phyloP scores from a whole-genome alignment of 2,888 invertebrate genomes.

The Dynastes tityus region DNA sequence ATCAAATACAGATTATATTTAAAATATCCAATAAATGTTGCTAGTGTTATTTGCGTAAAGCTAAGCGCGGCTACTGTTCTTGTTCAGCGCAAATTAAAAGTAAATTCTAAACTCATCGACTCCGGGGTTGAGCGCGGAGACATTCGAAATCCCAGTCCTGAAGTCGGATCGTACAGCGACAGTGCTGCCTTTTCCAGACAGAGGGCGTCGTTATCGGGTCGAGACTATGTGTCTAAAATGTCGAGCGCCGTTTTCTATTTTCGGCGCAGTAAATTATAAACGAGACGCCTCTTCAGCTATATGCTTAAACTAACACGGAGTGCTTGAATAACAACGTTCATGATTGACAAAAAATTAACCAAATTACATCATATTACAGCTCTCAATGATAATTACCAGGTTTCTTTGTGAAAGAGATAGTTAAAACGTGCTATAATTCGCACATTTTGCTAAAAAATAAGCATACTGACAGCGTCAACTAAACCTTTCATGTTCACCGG shows the following conservation, averaged over 20 bases:
- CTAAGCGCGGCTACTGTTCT: neutral
- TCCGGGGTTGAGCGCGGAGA: conserved; percentile 27
- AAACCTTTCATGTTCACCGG: neutral
- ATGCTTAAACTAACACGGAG: conserved; percentile 30
- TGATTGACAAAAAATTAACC: conserved; percentile 22
- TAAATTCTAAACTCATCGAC: conserved; percentile 37
- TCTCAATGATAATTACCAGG: neutral
- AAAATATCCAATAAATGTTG: neutral
- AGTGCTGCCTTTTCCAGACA: conserved; percentile 50
- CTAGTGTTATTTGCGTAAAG: conserved; percentile 1
- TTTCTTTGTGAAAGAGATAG: neutral
- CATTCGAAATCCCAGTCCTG: conserved; percentile 31
- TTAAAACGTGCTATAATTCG: neutral
- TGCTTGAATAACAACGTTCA: conserved; percentile 8
- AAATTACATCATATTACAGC: conserved; percentile 19
- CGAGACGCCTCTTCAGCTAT: conserved; percentile 50
- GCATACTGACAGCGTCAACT: neutral
- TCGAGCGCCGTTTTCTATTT: conserved; percentile 50
- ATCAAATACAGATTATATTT: no score
- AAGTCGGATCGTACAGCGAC: conserved; percentile 19
- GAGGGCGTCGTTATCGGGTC: conserved; percentile 50
- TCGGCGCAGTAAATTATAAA: conserved; percentile 50
- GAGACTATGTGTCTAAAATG: conserved; percentile 35
- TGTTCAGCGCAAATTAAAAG: conserved; percentile 29
- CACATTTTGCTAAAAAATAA: neutral